Evolutionary conservation across 2,113 vertebrate genomes (phyloP), one percentile per base, ranked within the genome.

Genomic region (Dendrocopos noguchii): DNA sequence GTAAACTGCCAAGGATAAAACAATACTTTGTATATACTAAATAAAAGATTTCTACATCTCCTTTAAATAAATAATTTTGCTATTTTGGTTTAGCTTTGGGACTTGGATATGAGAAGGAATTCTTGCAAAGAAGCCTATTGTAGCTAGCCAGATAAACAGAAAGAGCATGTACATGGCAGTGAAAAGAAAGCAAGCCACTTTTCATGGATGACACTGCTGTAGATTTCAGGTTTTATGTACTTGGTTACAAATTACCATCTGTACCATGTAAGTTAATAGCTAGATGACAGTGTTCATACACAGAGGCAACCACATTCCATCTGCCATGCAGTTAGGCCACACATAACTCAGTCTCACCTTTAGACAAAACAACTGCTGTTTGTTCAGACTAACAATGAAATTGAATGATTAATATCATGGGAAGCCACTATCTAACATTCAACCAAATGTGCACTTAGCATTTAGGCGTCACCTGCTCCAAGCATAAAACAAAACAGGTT

Each of bases 191-290:
- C 36, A 77, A 83, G 77, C 50, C n/a, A 52, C 24, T 93, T 86
- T 64, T 73, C 56, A 70, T 44, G 93, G 77, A 64, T 64, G 70
- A 10, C 42, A 8, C 33, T 59, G 95, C 96, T 79, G 90, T 95
- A 95, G 94, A 86, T 97, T 96, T 87, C 96, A 93, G 96, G 97
- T 98, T 44, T 98, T 98, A 98, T 97, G 97, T 88, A 96, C 98
- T 98, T 87, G 98, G 98, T 98, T 98, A 97, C 97, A 97, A 97
- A 96, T 96, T 96, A 95, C 98, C 98, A 98, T 98, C 98, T 98
- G 98, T 87, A 98, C 96, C 53, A 97, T 88, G 97, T 97, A 92
- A 97, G 97, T 97, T 97, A 98, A 98, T 98, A 97, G 98, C 97
- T 98, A 94, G 93, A 96, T 96, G 98, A 92, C 93, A 97, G 97